Conservation (phyloP, 2,113 vertebrate species). For the Reinhardtius hippoglossoides region DNA sequence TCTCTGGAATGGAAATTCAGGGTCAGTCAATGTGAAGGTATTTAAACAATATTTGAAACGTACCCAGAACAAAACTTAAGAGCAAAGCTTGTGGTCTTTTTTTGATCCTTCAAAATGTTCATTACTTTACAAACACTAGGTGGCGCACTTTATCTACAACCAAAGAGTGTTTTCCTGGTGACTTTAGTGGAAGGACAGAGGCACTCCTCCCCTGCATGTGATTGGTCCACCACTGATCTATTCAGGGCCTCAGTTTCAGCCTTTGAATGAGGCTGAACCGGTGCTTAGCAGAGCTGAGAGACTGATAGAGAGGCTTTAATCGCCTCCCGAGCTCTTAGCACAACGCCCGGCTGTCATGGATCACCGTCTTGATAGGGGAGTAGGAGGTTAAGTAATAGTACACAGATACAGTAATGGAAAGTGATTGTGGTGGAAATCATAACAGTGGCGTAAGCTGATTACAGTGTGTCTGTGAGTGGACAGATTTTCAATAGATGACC, state of each 20-base stretch:
- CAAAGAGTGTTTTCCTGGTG: background rate
- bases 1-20: no score
- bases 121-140: slow-evolving; percentile 46
- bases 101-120: background rate
- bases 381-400: slow-evolving; percentile 22
- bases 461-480: no score
- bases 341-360: slow-evolving; percentile 51
- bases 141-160: slow-evolving; percentile 43
- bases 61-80: background rate
- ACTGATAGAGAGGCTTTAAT: slow-evolving; percentile 47
- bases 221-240: slow-evolving; percentile 57
- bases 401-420: background rate
- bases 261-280: slow-evolving; percentile 38
- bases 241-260: slow-evolving; percentile 54
- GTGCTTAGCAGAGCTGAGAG: slow-evolving; percentile 36
- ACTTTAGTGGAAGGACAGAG: slow-evolving; percentile 35
- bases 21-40: no score
- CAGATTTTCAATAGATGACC: no score
- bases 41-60: background rate
- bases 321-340: slow-evolving; percentile 36
- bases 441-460: no score
- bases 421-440: background rate
- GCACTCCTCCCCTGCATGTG: slow-evolving; percentile 53
- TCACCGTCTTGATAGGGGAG: background rate
- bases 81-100: background rate